Evolutionary conservation across 1,140 invertebrate species (phyloP).

Genomic region (Hestina assimilis): DNA sequence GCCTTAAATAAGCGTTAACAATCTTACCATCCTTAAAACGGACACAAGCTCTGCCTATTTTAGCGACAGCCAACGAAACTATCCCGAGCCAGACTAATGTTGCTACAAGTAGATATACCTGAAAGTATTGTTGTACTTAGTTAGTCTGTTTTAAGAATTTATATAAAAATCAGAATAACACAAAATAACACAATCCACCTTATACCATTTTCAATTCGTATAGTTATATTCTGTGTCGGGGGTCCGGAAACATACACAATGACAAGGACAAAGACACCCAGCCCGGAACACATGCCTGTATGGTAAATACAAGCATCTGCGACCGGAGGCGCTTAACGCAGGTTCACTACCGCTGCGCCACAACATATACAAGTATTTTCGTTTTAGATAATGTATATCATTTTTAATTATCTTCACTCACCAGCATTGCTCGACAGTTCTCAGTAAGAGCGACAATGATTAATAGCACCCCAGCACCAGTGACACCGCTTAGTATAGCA

Average conservation of each 20-base stretch:
- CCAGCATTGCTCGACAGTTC: conserved; percentile 67
- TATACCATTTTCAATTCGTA: too few relatives aligned
- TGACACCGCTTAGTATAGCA: conserved; percentile 51
- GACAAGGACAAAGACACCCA: too few relatives aligned
- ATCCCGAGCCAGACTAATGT: conserved; percentile 48
- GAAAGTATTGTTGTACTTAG: conserved; percentile 7
- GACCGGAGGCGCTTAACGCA: too few relatives aligned
- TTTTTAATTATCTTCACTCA: conserved; percentile 24
- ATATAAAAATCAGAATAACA: too few relatives aligned
- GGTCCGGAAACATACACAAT: too few relatives aligned
- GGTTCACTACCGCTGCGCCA: too few relatives aligned
- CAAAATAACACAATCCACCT: too few relatives aligned
- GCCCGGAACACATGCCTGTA: too few relatives aligned
- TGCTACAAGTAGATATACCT: conserved; percentile 63
- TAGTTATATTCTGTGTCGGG: too few relatives aligned
- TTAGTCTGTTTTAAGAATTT: not conserved
- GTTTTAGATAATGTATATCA: not conserved
- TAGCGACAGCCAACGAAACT: conserved; percentile 43
- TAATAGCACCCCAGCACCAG: conserved; percentile 55
- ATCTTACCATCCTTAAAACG: conserved; percentile 54
- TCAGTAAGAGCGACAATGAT: conserved; percentile 66
- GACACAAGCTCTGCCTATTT: conserved; percentile 50
- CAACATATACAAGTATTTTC: too few relatives aligned
- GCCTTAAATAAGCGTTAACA: too few relatives aligned
- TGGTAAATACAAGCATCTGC: too few relatives aligned